A percentile compares a stretch with the other conserved stretches of the same genome.
phyloP scores from a whole-genome alignment of 2,113 vertebrate species.

The Lycocorax pyrrhopterus region DNA sequence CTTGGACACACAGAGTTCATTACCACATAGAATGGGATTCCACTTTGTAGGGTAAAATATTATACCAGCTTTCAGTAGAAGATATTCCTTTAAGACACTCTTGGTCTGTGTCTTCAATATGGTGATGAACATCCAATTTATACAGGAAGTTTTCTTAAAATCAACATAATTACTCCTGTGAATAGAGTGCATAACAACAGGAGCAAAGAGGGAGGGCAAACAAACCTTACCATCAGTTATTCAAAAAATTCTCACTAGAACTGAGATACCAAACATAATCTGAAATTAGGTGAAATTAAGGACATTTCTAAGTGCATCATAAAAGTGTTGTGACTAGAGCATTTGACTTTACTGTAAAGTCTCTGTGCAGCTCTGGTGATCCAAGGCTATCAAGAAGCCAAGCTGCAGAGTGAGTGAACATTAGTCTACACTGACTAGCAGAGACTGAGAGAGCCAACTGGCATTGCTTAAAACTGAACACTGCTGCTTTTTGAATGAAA shows the following conservation, averaged over 20 bases:
- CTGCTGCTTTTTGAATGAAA: background rate
- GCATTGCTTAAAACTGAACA: background rate
- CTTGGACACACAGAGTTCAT: background rate
- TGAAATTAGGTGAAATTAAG: background rate
- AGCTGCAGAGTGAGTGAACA: background rate
- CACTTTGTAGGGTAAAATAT: background rate
- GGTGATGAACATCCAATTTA: background rate
- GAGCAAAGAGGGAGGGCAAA: background rate
- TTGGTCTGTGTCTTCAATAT: background rate
- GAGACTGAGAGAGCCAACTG: background rate
- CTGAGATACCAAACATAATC: background rate
- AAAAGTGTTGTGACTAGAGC: background rate
- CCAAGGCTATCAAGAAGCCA: background rate
- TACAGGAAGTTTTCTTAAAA: background rate
- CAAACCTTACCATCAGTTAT: background rate
- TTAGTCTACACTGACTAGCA: background rate
- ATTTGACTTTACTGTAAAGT: background rate
- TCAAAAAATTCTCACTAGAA: background rate
- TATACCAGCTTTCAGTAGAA: background rate
- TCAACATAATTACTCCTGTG: background rate
- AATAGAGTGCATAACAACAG: background rate
- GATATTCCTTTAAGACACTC: background rate
- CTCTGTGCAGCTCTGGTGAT: background rate
- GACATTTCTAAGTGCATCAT: background rate
- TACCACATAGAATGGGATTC: background rate